Conservation (phyloP, 35 echinoderm and acorn worm genomes). For the Hemicentrotus pulcherrimus region DNA sequence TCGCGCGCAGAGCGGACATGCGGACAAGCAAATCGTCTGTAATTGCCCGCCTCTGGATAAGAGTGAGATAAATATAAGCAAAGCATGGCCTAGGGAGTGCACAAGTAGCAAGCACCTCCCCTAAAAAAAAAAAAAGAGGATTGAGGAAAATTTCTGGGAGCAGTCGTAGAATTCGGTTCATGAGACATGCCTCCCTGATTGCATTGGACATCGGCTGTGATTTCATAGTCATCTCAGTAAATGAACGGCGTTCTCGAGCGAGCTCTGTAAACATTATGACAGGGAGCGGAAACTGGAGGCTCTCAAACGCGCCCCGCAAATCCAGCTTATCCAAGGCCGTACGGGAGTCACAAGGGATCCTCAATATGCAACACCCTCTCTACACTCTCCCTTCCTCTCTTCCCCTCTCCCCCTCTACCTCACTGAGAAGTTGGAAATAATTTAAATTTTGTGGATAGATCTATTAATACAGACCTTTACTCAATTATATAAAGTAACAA, state of each 20-base stretch:
- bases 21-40: neutral
- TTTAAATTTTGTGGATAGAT: slow-evolving; percentile 40
- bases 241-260: slow-evolving; percentile 25
- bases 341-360: neutral
- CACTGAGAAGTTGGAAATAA: slow-evolving; percentile 18
- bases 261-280: slow-evolving; percentile 52
- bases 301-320: slow-evolving; percentile 31
- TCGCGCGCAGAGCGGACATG: slow-evolving; percentile 8
- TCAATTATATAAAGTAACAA: neutral
- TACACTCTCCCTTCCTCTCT: neutral
- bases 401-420: neutral
- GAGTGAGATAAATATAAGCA: slow-evolving; percentile 50
- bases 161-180: slow-evolving; percentile 27
- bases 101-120: slow-evolving; percentile 14
- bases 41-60: slow-evolving; percentile 34
- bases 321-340: slow-evolving; percentile 41
- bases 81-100: slow-evolving; percentile 15
- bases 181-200: slow-evolving; percentile 3
- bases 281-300: slow-evolving; percentile 24
- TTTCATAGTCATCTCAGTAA: slow-evolving; percentile 31
- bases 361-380: slow-evolving; percentile 24
- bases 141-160: slow-evolving; percentile 16
- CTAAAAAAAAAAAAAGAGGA: neutral
- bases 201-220: slow-evolving; percentile 28
- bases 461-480: slow-evolving; percentile 30